Percentiles rank a stretch among this genome's conserved stretches.
Conservation (phyloP, 2,797 vertebrate genomes). For the Paedocypris micromegethes region DNA sequence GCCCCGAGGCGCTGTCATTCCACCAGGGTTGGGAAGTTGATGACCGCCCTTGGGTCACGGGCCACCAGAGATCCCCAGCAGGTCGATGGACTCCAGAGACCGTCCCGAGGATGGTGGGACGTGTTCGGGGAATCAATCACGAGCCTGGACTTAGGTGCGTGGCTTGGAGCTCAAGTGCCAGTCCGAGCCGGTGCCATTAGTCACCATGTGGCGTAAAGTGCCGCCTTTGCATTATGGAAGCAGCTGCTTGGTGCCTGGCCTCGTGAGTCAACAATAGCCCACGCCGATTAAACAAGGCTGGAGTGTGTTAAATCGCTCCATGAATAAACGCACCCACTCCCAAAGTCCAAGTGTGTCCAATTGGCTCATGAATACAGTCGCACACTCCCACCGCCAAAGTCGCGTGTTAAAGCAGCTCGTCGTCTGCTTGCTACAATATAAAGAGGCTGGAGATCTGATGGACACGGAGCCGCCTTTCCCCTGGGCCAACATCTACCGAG, state of each 20-base stretch:
- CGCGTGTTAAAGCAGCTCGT: slow-evolving; percentile 40
- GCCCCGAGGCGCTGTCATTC: slow-evolving; percentile 75
- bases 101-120: slow-evolving; percentile 64
- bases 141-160: slow-evolving; percentile 57
- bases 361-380: slow-evolving; percentile 54
- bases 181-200: slow-evolving; percentile 63
- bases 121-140: slow-evolving; percentile 65
- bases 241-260: slow-evolving; percentile 81
- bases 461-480: slow-evolving; percentile 28
- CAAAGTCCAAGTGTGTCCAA: slow-evolving; percentile 41
- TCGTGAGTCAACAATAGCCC: slow-evolving; percentile 60
- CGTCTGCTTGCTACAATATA: slow-evolving; percentile 54
- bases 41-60: slow-evolving; percentile 63
- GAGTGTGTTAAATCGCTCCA: slow-evolving; percentile 70
- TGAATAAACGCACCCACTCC: slow-evolving; percentile 63
- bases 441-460: slow-evolving; percentile 42
- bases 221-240: slow-evolving; percentile 74
- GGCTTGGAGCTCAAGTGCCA: not conserved
- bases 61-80: slow-evolving; percentile 56
- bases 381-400: slow-evolving; percentile 50
- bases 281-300: slow-evolving; percentile 60
- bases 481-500: slow-evolving; percentile 28
- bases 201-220: slow-evolving; percentile 77
- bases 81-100: slow-evolving; percentile 46
- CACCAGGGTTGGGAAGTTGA: slow-evolving; percentile 60